Conservation (phyloP, 2,888 invertebrate species). For the Leucophenga maculata region DNA sequence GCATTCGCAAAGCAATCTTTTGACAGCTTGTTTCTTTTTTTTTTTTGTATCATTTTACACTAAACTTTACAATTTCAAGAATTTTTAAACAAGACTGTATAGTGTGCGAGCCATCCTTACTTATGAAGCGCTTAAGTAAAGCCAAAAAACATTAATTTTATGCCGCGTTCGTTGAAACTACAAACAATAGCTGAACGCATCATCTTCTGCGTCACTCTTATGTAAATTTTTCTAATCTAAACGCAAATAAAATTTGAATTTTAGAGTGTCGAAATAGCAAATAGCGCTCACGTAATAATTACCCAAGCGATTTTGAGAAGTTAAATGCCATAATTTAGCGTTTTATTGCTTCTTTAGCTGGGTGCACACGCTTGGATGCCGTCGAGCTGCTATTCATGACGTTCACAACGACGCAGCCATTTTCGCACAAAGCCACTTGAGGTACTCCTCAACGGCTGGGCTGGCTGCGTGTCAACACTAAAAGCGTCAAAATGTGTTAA, state of each 20-base stretch:
- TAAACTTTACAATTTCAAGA: no score
- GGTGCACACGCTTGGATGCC: slow-evolving; percentile 18
- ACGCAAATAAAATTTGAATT: slow-evolving; percentile 54
- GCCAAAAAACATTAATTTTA: no score
- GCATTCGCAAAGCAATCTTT: no score
- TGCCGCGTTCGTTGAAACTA: no score
- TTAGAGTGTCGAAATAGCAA: slow-evolving; percentile 63
- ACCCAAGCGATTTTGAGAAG: slow-evolving; percentile 58
- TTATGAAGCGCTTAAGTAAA: no score
- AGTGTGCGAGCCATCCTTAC: no score
- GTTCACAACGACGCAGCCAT: slow-evolving; percentile 43
- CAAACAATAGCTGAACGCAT: no score
- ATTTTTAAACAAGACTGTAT: no score
- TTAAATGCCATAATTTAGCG: slow-evolving; percentile 60
- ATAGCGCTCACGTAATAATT: slow-evolving; percentile 60
- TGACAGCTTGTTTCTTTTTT: no score
- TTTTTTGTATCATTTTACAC: no score
- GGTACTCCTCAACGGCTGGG: slow-evolving; percentile 63
- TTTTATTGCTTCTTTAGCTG: slow-evolving; percentile 52
- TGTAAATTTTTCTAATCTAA: slow-evolving; percentile 19
- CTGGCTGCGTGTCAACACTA: slow-evolving; percentile 51
- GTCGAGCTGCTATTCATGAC: slow-evolving; percentile 34
- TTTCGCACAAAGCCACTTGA: slow-evolving; percentile 64
- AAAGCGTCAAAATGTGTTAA: background rate
- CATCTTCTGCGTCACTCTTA: background rate